phyloP scores from a whole-genome alignment of 2,113 vertebrate species.

The Nipponia nippon region DNA sequence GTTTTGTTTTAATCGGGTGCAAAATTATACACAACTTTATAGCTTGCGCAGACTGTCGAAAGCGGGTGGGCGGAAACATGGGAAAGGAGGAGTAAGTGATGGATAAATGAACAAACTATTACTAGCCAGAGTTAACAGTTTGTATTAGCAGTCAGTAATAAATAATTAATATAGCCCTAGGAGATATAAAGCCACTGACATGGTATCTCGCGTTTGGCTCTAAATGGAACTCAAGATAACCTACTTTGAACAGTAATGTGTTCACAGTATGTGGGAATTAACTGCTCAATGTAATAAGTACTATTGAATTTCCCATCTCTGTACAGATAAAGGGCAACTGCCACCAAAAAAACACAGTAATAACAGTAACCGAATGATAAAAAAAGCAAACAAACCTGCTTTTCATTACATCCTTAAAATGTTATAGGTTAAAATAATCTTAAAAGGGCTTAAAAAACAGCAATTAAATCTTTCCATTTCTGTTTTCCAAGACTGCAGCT shows the following conservation, averaged over 20 bases:
- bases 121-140: slow-evolving; percentile 69
- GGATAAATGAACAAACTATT: slow-evolving; percentile 43
- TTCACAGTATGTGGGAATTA: slow-evolving; percentile 83
- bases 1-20: background rate
- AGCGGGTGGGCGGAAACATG: background rate
- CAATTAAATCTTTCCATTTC: slow-evolving; percentile 83
- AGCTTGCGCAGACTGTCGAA: accelerated
- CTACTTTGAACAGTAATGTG: slow-evolving; percentile 77
- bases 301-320: slow-evolving; percentile 73
- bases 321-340: slow-evolving; percentile 67
- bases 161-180: slow-evolving; percentile 78
- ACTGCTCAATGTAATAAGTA: slow-evolving; percentile 76
- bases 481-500: slow-evolving; percentile 83
- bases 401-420: slow-evolving; percentile 73
- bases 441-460: slow-evolving; percentile 72
- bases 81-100: background rate
- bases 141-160: slow-evolving; percentile 69
- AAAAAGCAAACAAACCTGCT: slow-evolving; percentile 49
- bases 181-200: slow-evolving; percentile 67
- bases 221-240: slow-evolving; percentile 75
- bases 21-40: background rate
- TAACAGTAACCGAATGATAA: slow-evolving; percentile 55
- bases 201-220: slow-evolving; percentile 58
- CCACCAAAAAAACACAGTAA: slow-evolving; percentile 55
- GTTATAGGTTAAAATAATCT: slow-evolving; percentile 77